Evolutionary conservation across 2,888 invertebrate genomes (phyloP), one percentile per base, ranked within the genome.

Genomic region (Scrobipalpa costella): DNA sequence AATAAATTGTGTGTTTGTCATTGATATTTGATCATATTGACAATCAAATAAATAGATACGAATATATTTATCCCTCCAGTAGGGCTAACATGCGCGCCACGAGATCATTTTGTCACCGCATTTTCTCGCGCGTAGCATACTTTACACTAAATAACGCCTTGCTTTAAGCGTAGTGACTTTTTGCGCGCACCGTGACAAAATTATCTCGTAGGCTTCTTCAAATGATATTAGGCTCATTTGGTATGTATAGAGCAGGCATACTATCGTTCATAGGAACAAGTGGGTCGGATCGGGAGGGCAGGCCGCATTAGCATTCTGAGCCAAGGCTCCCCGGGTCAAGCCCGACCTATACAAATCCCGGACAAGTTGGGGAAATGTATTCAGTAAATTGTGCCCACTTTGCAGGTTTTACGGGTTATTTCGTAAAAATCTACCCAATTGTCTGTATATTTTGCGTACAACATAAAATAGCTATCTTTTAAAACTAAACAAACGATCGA

Each of bases 251-350:
- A 19, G 57, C 3, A 36, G 17, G 34, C 36, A 36, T 3, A 0
- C 17, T 19, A 57, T 57, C 57, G 36, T 38, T 57, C 38, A 55
- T n/a, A 55, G 33, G 15, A 55, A 33, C 17, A 57, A 57, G 38
- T 19, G 38, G 19, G 7, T 7, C 21, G 58, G 38, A 19, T 38
- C 49, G 50, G 9, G 27, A 27, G 21, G 44, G 59, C 59, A 15
- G 15, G 5, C 44, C 44, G 21, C 44, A 44, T 44, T 59, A 59
- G 59, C 59, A 59, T 59, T 59, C 44, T 13, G 40, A 7, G 58
- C 34, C 33, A 21, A 27, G n/a, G 44, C n/a, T 36, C 11, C 40
- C 19, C 27, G 59, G 44, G 59, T 44, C 44, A 44, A n/a, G 19
- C 9, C 15, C 8, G 33, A 11, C 59, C 36, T 57, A 15, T 33